phyloP scores from a whole-genome alignment of 2,888 invertebrate genomes.

The Heliconius aoede region DNA sequence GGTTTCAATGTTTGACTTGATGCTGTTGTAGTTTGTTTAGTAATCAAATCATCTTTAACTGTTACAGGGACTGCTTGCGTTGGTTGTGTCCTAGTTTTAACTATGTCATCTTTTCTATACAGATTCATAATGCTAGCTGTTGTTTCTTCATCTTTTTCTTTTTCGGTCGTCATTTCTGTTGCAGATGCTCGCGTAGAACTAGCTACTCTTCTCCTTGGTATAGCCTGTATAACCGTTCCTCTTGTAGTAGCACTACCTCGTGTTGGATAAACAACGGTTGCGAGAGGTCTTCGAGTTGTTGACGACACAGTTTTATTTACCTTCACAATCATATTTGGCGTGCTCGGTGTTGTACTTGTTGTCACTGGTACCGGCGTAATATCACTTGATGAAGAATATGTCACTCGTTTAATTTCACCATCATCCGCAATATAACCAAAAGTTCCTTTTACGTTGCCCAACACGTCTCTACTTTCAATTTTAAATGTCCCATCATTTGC shows the following conservation, averaged over 20 bases:
- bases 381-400: slow-evolving; percentile 85
- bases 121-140: slow-evolving; percentile 67
- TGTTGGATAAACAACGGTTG: slow-evolving; percentile 80
- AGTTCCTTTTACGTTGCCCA: slow-evolving; percentile 92
- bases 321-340: slow-evolving; percentile 77
- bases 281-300: slow-evolving; percentile 81
- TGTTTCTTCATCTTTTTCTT: slow-evolving; percentile 63
- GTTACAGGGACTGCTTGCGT: slow-evolving; percentile 67
- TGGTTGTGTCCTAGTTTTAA: slow-evolving; percentile 65
- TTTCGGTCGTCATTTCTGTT: slow-evolving; percentile 63
- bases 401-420: slow-evolving; percentile 91
- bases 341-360: slow-evolving; percentile 65
- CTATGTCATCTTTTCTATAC: slow-evolving; percentile 70
- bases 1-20: slow-evolving; percentile 77
- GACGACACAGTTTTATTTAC: slow-evolving; percentile 78
- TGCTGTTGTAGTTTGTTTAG: slow-evolving; percentile 74
- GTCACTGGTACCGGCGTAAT: slow-evolving; percentile 72
- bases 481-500: slow-evolving; percentile 94
- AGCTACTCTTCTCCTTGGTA: slow-evolving; percentile 81
- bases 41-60: slow-evolving; percentile 67
- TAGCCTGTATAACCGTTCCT: slow-evolving; percentile 86
- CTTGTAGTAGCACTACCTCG: slow-evolving; percentile 82
- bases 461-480: slow-evolving; percentile 91
- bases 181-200: slow-evolving; percentile 65
- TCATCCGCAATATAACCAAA: slow-evolving; percentile 91